Conservation (phyloP, 2,888 invertebrate genomes). For the Papilio protenor region DNA sequence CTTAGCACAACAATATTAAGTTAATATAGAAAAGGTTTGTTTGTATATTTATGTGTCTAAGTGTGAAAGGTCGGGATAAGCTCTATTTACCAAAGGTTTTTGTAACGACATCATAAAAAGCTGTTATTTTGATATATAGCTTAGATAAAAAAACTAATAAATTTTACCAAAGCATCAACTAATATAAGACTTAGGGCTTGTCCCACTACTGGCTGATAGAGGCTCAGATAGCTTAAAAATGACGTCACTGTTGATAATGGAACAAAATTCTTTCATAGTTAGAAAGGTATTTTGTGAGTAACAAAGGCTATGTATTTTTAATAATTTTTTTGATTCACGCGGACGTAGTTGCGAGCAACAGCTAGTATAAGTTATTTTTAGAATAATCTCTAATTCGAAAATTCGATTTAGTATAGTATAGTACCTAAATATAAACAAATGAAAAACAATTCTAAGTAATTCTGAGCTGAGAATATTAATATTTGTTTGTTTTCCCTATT, state of each 20-base stretch:
- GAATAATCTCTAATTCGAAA: neutral
- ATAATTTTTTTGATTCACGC: no score
- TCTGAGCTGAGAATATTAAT: neutral
- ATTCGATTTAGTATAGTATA: neutral
- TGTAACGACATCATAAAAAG: slow-evolving; percentile 26
- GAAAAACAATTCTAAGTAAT: neutral
- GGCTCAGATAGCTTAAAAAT: no score
- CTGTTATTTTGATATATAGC: neutral
- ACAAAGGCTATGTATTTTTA: no score
- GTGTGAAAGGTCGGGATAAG: slow-evolving; percentile 18
- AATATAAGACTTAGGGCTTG: neutral
- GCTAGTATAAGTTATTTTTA: no score
- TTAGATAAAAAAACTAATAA: slow-evolving; percentile 7
- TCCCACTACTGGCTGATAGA: no score
- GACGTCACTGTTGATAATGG: no score
- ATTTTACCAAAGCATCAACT: neutral
- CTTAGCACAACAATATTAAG: neutral
- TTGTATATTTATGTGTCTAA: slow-evolving; percentile 12
- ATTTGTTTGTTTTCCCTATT: neutral
- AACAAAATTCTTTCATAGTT: no score
- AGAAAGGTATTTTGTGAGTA: no score
- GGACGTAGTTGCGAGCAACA: no score
- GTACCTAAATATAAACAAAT: neutral
- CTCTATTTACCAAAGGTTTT: slow-evolving; percentile 2
- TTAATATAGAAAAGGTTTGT: slow-evolving; percentile 14